phyloP scores from a whole-genome alignment of 2,113 vertebrate species.

The Motacilla alba region DNA sequence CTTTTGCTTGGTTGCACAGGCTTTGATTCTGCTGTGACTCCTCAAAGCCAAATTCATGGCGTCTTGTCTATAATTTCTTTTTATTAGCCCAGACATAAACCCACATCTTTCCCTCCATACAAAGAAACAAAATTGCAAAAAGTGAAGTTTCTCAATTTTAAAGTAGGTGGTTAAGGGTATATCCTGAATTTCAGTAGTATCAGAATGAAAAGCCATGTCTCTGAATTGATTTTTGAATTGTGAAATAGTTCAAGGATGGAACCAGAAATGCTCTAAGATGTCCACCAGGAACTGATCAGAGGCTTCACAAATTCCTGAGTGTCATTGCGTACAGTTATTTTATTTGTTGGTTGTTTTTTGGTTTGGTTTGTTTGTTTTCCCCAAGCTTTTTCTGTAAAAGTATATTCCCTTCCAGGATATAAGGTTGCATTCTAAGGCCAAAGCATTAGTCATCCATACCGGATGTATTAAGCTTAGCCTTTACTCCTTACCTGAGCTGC shows the following conservation, averaged over 20 bases:
- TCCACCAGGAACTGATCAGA: background rate
- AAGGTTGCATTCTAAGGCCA: background rate
- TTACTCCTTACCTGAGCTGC: constrained; percentile 1
- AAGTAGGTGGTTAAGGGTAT: background rate
- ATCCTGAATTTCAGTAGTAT: background rate
- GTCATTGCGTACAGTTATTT: background rate
- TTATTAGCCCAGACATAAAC: background rate
- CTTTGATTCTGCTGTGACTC: background rate
- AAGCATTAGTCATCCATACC: background rate
- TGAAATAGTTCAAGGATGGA: background rate
- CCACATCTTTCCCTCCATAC: background rate
- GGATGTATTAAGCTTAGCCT: constrained; percentile 10
- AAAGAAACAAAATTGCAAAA: background rate
- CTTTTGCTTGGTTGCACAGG: background rate
- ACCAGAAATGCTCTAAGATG: background rate
- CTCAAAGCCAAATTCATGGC: background rate
- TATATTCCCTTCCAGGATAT: background rate
- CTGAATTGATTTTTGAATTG: background rate
- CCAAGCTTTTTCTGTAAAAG: background rate
- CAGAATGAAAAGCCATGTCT: background rate
- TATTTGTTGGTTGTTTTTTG: background rate
- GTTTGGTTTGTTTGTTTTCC: background rate
- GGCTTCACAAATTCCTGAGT: background rate
- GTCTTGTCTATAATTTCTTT: background rate
- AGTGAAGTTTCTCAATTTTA: background rate